These are phyloP conservation scores for Etheostoma nigrum DNA, from an alignment of 2,797 vertebrate species.

Conservation along the genomic window DNA sequence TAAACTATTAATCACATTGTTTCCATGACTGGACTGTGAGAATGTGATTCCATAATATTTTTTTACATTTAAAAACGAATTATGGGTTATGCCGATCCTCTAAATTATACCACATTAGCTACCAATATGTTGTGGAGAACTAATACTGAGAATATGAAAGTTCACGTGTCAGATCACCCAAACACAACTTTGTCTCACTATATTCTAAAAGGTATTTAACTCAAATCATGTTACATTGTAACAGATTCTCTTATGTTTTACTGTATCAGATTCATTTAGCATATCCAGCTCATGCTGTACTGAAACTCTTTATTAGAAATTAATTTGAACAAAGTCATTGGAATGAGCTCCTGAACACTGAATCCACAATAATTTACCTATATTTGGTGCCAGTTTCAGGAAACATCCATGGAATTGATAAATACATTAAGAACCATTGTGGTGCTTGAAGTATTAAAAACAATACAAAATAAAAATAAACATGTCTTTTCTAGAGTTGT, in stretches of 20 bases:
- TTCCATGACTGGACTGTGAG: constrained; percentile 21
- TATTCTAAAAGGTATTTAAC: neutral
- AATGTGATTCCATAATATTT: constrained; percentile 30
- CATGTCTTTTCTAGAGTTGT: neutral
- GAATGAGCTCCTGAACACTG: neutral
- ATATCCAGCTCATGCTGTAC: neutral
- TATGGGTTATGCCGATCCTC: constrained; percentile 25
- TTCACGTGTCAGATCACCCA: neutral
- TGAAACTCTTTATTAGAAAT: neutral
- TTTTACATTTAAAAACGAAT: constrained; percentile 40
- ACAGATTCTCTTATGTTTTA: neutral
- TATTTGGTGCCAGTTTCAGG: neutral
- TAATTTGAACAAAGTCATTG: neutral
- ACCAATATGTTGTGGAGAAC: constrained; percentile 22
- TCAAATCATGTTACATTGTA: too few species aligned
- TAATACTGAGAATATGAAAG: neutral
- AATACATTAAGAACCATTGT: neutral
- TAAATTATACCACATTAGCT: constrained; percentile 30
- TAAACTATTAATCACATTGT: constrained; percentile 65
- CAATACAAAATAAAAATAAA: neutral
- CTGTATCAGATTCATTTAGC: neutral
- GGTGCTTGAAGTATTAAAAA: neutral
- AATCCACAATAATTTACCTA: neutral
- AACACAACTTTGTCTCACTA: neutral
- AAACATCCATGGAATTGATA: neutral